These are phyloP conservation scores for Caloenas nicobarica DNA, from an alignment of 2,113 vertebrate species.

Conservation along the genomic window DNA sequence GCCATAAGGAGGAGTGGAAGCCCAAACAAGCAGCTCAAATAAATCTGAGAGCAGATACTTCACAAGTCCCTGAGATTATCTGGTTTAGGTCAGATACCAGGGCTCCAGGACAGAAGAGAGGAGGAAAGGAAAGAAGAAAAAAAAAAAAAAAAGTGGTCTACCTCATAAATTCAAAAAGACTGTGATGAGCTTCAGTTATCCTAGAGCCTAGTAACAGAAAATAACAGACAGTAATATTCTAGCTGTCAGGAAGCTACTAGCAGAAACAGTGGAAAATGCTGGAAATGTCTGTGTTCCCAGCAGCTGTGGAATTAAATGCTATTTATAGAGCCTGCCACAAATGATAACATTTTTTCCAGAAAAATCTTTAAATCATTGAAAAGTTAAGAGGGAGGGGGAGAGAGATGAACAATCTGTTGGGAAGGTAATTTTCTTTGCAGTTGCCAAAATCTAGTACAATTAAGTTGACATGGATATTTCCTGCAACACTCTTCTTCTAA, in stretches of 20 bases:
- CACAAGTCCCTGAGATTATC: background rate
- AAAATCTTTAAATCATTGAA: background rate
- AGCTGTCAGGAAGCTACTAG: background rate
- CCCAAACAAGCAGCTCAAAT: background rate
- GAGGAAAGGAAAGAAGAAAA: too few relatives aligned
- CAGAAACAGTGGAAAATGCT: background rate
- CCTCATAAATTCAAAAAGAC: background rate
- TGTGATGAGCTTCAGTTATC: background rate
- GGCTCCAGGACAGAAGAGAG: background rate
- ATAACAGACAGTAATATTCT: background rate
- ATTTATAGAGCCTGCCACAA: background rate
- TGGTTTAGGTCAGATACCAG: background rate
- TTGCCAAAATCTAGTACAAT: constrained; percentile 14
- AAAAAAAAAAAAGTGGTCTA: background rate
- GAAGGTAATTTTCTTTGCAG: background rate
- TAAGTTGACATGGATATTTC: background rate
- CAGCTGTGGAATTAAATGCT: background rate
- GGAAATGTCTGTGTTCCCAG: background rate
- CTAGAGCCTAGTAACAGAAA: background rate
- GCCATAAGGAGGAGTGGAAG: background rate
- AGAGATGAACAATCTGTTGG: background rate
- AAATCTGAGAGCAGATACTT: background rate
- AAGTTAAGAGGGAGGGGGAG: background rate
- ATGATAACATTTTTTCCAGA: background rate
- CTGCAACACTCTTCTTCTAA: background rate